A percentile compares a stretch with the other conserved stretches of the same genome.
phyloP scores from a whole-genome alignment of 1,140 invertebrate species.

The Octopus sinensis region DNA sequence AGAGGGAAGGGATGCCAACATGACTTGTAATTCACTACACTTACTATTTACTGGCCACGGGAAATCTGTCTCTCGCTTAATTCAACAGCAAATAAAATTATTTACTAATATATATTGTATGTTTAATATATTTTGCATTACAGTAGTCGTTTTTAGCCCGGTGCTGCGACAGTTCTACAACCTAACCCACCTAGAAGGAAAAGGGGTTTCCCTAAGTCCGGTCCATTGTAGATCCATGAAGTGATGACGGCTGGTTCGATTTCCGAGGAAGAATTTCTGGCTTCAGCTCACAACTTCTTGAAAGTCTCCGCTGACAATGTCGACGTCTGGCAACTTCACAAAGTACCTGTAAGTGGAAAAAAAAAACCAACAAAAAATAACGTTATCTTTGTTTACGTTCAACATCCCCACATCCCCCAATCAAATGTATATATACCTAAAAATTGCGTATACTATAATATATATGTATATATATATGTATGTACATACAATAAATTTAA shows the following conservation, averaged over 20 bases:
- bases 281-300: slow-evolving; percentile 29
- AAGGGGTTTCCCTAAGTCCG: slow-evolving; percentile 2
- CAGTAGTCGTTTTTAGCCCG: too few species aligned
- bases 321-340: slow-evolving; percentile 29
- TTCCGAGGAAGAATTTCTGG: slow-evolving; percentile 35
- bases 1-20: too few species aligned
- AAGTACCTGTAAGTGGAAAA: slow-evolving; percentile 31
- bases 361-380: slow-evolving; percentile 8
- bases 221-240: background rate
- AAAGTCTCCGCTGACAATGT: slow-evolving; percentile 29
- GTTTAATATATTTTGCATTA: too few species aligned
- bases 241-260: slow-evolving; percentile 46
- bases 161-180: too few species aligned
- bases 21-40: too few species aligned
- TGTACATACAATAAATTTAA: background rate
- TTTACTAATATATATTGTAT: too few species aligned
- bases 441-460: background rate
- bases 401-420: background rate
- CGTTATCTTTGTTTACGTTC: background rate
- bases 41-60: too few species aligned
- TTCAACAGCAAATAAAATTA: too few species aligned
- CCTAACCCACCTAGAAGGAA: background rate
- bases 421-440: background rate
- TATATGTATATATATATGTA: slow-evolving; percentile 15
- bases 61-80: too few species aligned